phyloP scores from a whole-genome alignment of 1,140 invertebrate genomes.

The Nephotettix cincticeps region DNA sequence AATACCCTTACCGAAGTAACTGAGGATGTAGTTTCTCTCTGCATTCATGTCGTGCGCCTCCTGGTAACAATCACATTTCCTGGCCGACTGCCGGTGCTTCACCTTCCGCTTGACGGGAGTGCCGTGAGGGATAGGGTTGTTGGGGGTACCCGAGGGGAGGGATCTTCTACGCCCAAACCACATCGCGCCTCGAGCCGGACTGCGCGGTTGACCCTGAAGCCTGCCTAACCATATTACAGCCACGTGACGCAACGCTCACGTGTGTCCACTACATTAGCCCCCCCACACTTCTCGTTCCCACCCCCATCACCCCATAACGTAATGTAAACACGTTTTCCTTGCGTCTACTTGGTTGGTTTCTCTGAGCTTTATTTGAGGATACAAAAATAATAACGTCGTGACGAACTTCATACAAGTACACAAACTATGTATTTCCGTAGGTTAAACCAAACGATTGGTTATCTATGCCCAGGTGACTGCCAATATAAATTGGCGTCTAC shows the following conservation, averaged over 20 bases:
- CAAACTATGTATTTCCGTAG: too few species aligned
- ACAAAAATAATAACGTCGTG: too few species aligned
- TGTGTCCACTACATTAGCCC: too few species aligned
- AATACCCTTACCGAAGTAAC: neutral
- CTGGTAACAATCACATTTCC: neutral
- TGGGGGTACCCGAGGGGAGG: neutral
- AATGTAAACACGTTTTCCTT: too few species aligned
- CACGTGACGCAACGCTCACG: neutral
- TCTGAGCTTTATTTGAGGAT: too few species aligned
- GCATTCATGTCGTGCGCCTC: neutral
- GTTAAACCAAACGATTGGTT: too few species aligned
- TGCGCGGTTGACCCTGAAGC: neutral
- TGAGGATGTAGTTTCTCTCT: constrained; percentile 14
- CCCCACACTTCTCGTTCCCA: too few species aligned
- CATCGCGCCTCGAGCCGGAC: neutral
- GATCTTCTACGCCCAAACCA: neutral
- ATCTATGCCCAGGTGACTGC: too few species aligned
- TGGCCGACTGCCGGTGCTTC: neutral
- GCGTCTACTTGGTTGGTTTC: too few species aligned
- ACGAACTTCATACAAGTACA: too few species aligned
- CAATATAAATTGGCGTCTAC: too few species aligned
- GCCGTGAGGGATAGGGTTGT: neutral
- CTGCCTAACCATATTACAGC: neutral
- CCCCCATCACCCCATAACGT: too few species aligned
- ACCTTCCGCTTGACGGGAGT: neutral